Conservation (phyloP, 2,888 invertebrate species). For the Pelosia muscerda region DNA sequence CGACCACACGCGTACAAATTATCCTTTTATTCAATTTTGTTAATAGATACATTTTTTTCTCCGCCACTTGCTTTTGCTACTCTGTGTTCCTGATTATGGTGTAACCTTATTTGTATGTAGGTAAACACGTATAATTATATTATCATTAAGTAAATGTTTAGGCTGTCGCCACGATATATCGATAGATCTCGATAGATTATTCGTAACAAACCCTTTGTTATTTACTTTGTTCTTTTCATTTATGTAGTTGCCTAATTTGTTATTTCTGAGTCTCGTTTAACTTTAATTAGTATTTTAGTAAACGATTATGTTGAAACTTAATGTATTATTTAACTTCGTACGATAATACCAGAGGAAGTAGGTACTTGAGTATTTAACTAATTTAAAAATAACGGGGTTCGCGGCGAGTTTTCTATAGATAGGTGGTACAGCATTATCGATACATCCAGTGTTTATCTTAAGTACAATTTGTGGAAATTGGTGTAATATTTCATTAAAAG, state of each 20-base stretch:
- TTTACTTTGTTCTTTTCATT: constrained; percentile 23
- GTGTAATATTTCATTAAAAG: constrained; percentile 52
- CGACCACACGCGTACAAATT: constrained; percentile 17
- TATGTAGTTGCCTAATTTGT: constrained; percentile 15
- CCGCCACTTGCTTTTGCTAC: constrained; percentile 48
- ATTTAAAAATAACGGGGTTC: constrained; percentile 31
- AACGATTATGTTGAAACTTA: constrained; percentile 8
- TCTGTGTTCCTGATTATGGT: constrained; percentile 58
- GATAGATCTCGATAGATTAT: constrained; percentile 38
- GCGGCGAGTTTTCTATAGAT: constrained; percentile 37
- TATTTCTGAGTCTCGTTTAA: constrained; percentile 8
- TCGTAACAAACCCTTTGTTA: constrained; percentile 26
- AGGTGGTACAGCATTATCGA: constrained; percentile 43
- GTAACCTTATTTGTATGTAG: constrained; percentile 56
- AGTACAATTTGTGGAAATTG: constrained; percentile 63
- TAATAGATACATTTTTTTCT: constrained; percentile 59
- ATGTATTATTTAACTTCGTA: not conserved
- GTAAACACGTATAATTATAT: constrained; percentile 58
- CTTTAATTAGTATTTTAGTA: constrained; percentile 14
- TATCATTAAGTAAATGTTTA: constrained; percentile 55
- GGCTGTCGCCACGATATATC: constrained; percentile 42
- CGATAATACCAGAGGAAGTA: constrained; percentile 3
- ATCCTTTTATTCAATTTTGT: constrained; percentile 54
- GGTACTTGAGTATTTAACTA: constrained; percentile 8
- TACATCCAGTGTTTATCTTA: constrained; percentile 55